These are phyloP conservation scores for Cephus spinipes DNA, from an alignment of 2,888 invertebrate genomes.

Conservation along the genomic window DNA sequence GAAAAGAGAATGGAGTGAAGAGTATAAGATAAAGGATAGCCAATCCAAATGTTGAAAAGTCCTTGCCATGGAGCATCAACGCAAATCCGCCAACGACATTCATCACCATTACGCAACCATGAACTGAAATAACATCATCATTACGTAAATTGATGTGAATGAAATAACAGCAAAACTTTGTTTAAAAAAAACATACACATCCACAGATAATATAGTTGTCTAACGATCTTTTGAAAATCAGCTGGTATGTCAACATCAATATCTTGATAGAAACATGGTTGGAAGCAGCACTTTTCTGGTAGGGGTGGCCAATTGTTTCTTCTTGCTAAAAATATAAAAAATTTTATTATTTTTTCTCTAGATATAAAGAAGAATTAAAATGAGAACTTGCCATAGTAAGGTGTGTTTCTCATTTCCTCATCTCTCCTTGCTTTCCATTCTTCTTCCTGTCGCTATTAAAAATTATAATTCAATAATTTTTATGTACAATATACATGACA, in stretches of 20 bases:
- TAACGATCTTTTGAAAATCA: conserved; percentile 96
- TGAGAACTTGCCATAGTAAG: conserved; percentile 65
- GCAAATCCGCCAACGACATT: conserved; percentile 90
- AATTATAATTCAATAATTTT: conserved; percentile 20
- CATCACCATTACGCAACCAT: conserved; percentile 84
- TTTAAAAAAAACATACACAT: conserved; percentile 82
- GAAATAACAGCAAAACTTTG: background rate
- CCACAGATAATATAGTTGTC: conserved; percentile 96
- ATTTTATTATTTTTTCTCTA: background rate
- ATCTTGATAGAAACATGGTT: conserved; percentile 99
- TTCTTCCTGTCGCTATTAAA: conserved; percentile 87
- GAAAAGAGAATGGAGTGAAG: conserved; percentile 96
- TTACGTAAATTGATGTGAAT: conserved; percentile 12
- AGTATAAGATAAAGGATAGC: conserved; percentile 89
- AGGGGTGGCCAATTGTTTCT: conserved; percentile 99
- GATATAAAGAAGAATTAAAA: background rate
- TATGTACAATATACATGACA: background rate
- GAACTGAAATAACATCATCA: conserved; percentile 76
- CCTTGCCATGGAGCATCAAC: conserved; percentile 74
- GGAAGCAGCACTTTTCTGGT: conserved; percentile 91
- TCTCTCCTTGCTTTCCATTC: conserved; percentile 81
- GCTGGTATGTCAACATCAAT: conserved; percentile 98
- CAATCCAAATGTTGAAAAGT: conserved; percentile 84
- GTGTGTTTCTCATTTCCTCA: conserved; percentile 65
- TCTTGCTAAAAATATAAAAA: conserved; percentile 68